Percentiles rank a stretch among this genome's conserved stretches.
These are phyloP conservation scores for Phrynosoma platyrhinos DNA, from an alignment of 2,113 vertebrate species.

Conservation along the genomic window DNA sequence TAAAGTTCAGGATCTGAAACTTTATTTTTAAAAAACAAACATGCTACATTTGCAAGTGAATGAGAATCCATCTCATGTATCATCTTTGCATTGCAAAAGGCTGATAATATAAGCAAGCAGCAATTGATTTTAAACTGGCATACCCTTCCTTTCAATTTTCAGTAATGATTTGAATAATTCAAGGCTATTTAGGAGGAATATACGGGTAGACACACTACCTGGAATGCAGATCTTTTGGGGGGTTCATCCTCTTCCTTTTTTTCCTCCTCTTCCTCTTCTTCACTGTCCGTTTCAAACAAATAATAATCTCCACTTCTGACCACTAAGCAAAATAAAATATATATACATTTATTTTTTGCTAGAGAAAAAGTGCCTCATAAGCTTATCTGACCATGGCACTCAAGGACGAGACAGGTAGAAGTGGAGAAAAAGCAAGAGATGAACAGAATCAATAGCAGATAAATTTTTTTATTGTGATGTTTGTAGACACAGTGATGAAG, in stretches of 20 bases:
- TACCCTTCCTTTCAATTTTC: constrained; percentile 34
- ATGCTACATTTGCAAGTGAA: constrained; percentile 40
- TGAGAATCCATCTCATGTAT: neutral
- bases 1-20: constrained; percentile 44
- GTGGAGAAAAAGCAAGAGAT: constrained; percentile 57
- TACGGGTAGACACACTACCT: constrained; percentile 78
- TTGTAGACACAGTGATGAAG: constrained; percentile 48
- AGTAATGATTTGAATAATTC: constrained; percentile 21
- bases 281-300: constrained; percentile 99
- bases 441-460: constrained; percentile 41
- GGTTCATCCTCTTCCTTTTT: constrained; percentile 90
- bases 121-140: constrained; percentile 33
- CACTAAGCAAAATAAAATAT: constrained; percentile 89
- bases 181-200: neutral
- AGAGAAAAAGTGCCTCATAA: constrained; percentile 18
- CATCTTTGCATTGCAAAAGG: neutral
- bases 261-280: constrained; percentile 92
- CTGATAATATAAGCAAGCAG: constrained; percentile 34
- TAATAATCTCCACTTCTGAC: constrained; percentile 99
- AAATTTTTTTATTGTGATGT: constrained; percentile 25
- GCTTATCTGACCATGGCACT: constrained; percentile 50
- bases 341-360: constrained; percentile 76
- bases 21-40: constrained; percentile 53
- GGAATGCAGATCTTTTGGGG: constrained; percentile 93
- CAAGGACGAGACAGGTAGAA: constrained; percentile 43